Evolutionary conservation across 2,888 invertebrate species (phyloP).

Genomic region (Patella depressa): DNA sequence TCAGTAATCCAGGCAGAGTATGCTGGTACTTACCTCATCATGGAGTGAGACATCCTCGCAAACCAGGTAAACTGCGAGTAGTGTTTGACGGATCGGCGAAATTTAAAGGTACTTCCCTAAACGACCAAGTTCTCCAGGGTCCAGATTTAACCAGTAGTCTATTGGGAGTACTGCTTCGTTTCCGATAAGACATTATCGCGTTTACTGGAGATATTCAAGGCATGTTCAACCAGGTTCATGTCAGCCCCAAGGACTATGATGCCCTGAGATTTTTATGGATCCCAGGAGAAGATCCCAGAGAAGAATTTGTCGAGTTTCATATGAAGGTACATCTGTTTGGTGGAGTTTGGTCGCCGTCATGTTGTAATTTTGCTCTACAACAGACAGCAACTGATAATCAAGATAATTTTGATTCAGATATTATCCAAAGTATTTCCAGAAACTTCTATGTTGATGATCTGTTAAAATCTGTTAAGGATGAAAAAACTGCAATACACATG

Average conservation of each 20-base stretch:
- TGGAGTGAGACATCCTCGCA: no score
- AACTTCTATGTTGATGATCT: conserved; percentile 22
- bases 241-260: conserved; percentile 7
- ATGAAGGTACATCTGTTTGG: conserved; percentile 15
- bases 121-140: conserved; percentile 30
- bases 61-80: no score
- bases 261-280: conserved; percentile 19
- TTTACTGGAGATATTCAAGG: conserved; percentile 16
- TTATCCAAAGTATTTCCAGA: not conserved
- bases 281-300: not conserved
- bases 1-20: no score
- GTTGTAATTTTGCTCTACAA: conserved; percentile 11
- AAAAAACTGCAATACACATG: not conserved
- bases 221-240: conserved; percentile 27
- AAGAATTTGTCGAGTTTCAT: not conserved
- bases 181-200: conserved; percentile 24
- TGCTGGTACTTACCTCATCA: no score
- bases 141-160: conserved; percentile 30
- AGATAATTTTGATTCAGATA: not conserved
- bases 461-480: conserved; percentile 11
- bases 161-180: conserved; percentile 24
- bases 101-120: conserved; percentile 24
- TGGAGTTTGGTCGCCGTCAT: conserved; percentile 8
- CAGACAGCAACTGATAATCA: conserved; percentile 14
- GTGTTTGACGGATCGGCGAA: no score